phyloP scores from a whole-genome alignment of 2,888 invertebrate genomes.

The Poecilus cupreus region DNA sequence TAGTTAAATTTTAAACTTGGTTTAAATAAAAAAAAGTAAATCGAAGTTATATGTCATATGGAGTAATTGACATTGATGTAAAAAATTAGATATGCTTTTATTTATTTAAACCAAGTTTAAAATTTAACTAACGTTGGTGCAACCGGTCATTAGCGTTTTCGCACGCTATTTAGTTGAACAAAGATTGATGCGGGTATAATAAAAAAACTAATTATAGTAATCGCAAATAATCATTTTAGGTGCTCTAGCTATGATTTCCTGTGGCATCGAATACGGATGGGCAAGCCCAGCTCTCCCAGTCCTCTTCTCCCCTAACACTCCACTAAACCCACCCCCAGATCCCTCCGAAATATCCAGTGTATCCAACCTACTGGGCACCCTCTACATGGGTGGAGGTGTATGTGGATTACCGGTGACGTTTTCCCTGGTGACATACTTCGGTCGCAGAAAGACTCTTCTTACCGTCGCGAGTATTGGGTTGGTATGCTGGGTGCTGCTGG shows the following conservation, averaged over 20 bases:
- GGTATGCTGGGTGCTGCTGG: conserved; percentile 69
- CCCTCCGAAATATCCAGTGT: background rate
- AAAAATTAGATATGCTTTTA: too few relatives aligned
- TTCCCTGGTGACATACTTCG: conserved; percentile 68
- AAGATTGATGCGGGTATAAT: too few relatives aligned
- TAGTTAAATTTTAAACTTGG: too few relatives aligned
- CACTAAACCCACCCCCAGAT: background rate
- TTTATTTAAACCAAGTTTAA: too few relatives aligned
- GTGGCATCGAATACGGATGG: conserved; percentile 19
- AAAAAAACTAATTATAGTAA: too few relatives aligned
- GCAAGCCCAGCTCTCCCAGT: background rate
- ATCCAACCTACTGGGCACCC: background rate
- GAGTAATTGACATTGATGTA: too few relatives aligned
- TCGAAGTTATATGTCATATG: too few relatives aligned
- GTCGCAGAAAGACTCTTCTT: conserved; percentile 68
- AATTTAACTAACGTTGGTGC: too few relatives aligned
- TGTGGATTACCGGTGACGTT: conserved; percentile 67
- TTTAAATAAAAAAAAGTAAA: too few relatives aligned
- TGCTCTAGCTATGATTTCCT: background rate
- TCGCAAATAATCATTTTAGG: too few relatives aligned
- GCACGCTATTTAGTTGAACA: too few relatives aligned
- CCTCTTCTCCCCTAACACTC: background rate
- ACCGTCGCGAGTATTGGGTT: conserved; percentile 67
- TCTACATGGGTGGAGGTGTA: conserved; percentile 18
- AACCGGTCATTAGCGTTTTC: too few relatives aligned